A percentile compares a stretch with the other conserved stretches of the same genome.
These are phyloP conservation scores for Ernsta delagoae DNA, from an alignment of 2,888 invertebrate species.

Conservation along the genomic window DNA sequence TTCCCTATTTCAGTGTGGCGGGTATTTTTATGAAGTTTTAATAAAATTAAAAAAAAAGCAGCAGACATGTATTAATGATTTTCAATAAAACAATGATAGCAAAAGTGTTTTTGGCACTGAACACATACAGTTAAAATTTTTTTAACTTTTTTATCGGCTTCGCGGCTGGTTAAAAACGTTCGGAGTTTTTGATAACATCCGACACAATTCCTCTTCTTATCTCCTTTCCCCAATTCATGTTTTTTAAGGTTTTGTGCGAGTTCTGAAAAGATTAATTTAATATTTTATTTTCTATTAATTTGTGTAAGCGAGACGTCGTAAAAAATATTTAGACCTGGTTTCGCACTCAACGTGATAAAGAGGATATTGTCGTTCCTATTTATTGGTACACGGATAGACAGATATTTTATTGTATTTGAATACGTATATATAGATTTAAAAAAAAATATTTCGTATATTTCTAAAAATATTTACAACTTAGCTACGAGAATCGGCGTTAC, in stretches of 20 bases:
- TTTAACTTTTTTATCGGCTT: background rate
- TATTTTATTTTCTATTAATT: background rate
- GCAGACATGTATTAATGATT: background rate
- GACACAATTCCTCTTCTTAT: slow-evolving; percentile 9
- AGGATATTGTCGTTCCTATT: too few species aligned
- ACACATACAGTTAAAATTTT: background rate
- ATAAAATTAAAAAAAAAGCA: background rate
- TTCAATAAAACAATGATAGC: background rate
- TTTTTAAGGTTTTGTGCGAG: background rate
- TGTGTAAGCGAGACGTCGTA: too few species aligned
- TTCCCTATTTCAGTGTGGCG: too few species aligned
- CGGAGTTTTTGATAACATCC: slow-evolving; percentile 6
- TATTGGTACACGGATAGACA: too few species aligned
- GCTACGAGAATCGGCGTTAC: too few species aligned
- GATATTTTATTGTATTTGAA: too few species aligned
- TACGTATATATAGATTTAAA: too few species aligned
- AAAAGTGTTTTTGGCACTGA: slow-evolving; percentile 1
- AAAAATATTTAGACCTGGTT: too few species aligned
- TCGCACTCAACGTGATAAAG: too few species aligned
- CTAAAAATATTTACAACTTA: too few species aligned
- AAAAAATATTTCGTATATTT: too few species aligned
- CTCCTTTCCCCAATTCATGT: background rate
- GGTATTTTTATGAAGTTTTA: background rate
- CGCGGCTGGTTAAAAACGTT: background rate
- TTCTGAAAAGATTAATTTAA: background rate